Conservation (phyloP, 2,797 vertebrate genomes). For the Notoglanidium macrostoma region DNA sequence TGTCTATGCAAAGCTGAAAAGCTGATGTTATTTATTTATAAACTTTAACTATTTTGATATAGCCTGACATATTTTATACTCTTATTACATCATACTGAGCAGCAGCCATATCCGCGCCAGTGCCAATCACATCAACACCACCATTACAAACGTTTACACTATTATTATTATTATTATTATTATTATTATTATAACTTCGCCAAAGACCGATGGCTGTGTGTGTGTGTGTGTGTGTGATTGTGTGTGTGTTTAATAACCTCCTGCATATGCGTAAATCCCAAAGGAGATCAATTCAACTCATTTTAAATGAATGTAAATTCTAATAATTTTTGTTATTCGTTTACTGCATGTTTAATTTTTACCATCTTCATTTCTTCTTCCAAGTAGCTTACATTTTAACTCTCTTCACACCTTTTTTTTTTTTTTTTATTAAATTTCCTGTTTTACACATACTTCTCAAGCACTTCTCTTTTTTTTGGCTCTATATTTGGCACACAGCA, state of each 20-base stretch:
- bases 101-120: conserved; percentile 38
- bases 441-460: conserved; percentile 52
- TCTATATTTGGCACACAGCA: conserved; percentile 23
- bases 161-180: conserved; percentile 60
- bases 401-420: conserved; percentile 36
- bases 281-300: conserved; percentile 62
- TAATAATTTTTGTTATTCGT: conserved; percentile 65
- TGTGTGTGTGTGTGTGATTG: conserved; percentile 64
- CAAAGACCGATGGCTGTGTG: conserved; percentile 78
- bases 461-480: conserved; percentile 28
- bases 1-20: conserved; percentile 62
- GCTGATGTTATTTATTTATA: conserved; percentile 74
- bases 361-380: conserved; percentile 60
- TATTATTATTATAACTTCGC: conserved; percentile 68
- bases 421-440: conserved; percentile 44
- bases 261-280: conserved; percentile 56
- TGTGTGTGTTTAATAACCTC: conserved; percentile 68
- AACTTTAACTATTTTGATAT: conserved; percentile 56
- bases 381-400: conserved; percentile 34
- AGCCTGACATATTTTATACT: conserved; percentile 42
- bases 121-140: conserved; percentile 51
- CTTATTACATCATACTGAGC: conserved; percentile 31
- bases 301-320: conserved; percentile 82
- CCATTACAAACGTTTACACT: conserved; percentile 54
- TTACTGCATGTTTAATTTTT: conserved; percentile 74